Evolutionary conservation across 2,888 invertebrate species (phyloP).

Genomic region (Agrochola litura): DNA sequence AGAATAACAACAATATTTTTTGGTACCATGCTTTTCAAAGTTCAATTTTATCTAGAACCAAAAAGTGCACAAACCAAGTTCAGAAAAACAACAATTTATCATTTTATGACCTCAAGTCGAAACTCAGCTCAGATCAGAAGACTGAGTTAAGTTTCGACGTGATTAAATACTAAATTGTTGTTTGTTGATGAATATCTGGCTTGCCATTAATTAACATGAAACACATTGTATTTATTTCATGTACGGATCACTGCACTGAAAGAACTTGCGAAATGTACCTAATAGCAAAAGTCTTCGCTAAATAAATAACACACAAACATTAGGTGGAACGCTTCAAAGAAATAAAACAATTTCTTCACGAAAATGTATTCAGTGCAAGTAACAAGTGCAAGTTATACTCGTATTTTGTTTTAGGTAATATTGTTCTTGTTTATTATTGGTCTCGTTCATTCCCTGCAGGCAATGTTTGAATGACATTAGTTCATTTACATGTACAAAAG

Average conservation of each 20-base stretch:
- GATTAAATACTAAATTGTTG: no score
- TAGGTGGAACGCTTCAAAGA: slow-evolving; percentile 19
- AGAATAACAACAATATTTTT: neutral
- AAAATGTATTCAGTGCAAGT: slow-evolving; percentile 16
- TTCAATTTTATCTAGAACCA: neutral
- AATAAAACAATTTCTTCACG: slow-evolving; percentile 24
- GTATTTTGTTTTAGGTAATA: no score
- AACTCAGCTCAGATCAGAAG: neutral
- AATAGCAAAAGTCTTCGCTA: slow-evolving; percentile 26
- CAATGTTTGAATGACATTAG: neutral
- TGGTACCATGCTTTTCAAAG: neutral
- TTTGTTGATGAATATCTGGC: no score
- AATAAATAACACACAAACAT: slow-evolving; percentile 37
- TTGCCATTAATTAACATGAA: neutral
- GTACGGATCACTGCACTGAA: slow-evolving; percentile 30
- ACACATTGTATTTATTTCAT: slow-evolving; percentile 23
- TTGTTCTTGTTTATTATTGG: neutral
- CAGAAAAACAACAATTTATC: neutral
- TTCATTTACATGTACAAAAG: neutral
- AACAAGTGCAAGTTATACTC: no score
- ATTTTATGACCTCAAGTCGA: neutral
- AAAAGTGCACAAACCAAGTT: neutral
- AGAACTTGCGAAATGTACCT: slow-evolving; percentile 14
- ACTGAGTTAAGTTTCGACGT: no score
- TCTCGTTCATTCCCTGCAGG: neutral